A percentile compares a stretch with the other conserved stretches of the same genome.
These are phyloP conservation scores for Cactoblastis cactorum DNA, from an alignment of 2,888 invertebrate species.

Conservation along the genomic window DNA sequence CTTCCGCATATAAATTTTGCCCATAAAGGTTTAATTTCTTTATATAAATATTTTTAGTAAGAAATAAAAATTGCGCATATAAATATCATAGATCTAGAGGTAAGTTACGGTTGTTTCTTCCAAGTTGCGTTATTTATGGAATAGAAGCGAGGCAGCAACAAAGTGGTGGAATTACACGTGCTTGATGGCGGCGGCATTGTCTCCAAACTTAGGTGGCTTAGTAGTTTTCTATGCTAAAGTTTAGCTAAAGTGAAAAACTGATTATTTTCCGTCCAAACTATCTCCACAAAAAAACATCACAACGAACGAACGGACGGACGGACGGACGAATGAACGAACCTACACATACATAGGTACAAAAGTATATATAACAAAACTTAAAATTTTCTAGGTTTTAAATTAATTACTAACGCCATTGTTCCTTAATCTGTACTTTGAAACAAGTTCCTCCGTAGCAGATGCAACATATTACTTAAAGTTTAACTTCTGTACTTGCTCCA, in stretches of 20 bases:
- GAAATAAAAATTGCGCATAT: neutral
- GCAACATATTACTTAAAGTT: neutral
- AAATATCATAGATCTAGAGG: neutral
- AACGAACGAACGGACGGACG: too few relatives aligned
- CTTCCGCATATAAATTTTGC: too few relatives aligned
- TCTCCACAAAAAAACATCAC: too few relatives aligned
- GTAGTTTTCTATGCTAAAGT: neutral
- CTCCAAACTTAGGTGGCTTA: neutral
- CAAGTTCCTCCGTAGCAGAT: neutral
- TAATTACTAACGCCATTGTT: neutral
- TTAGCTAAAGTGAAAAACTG: neutral
- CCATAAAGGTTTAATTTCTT: too few relatives aligned
- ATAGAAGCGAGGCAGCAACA: neutral
- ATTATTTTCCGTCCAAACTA: too few relatives aligned
- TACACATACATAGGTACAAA: too few relatives aligned
- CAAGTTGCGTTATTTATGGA: slow-evolving; percentile 1
- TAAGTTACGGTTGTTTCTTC: neutral
- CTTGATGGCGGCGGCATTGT: neutral
- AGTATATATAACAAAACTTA: too few relatives aligned
- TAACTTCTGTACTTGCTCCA: neutral
- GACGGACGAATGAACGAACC: too few relatives aligned
- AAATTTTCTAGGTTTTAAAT: too few relatives aligned
- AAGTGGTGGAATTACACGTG: slow-evolving; percentile 2
- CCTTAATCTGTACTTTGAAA: neutral
- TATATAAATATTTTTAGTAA: too few relatives aligned